Conservation (phyloP, 2,888 invertebrate species). For the Drosophila nigricruria region DNA sequence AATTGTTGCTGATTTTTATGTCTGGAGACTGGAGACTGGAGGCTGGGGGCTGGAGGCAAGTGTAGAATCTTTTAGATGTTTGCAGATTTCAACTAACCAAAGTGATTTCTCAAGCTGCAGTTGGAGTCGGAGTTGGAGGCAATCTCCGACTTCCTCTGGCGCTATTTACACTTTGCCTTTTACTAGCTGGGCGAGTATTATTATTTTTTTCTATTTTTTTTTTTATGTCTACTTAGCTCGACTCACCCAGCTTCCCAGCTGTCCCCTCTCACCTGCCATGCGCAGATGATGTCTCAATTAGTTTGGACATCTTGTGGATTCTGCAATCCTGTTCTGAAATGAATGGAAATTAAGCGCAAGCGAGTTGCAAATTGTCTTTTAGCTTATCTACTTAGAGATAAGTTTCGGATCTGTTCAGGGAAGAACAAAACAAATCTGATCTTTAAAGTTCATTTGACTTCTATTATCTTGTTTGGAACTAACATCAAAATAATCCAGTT, state of each 20-base stretch:
- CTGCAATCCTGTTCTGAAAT: constrained; percentile 14
- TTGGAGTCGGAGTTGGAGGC: background rate
- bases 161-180: constrained; percentile 70
- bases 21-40: constrained; percentile 8
- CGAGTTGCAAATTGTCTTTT: constrained; percentile 6
- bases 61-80: constrained; percentile 29
- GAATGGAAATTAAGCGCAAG: background rate
- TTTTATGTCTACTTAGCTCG: constrained; percentile 58
- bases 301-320: constrained; percentile 57
- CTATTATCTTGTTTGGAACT: background rate
- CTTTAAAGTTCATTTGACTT: constrained; percentile 10
- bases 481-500: background rate
- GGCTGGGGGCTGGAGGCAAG: constrained; percentile 5
- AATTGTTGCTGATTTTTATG: constrained; percentile 79
- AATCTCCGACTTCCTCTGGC: constrained; percentile 62
- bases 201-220: constrained; percentile 19
- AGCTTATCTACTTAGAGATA: constrained; percentile 15
- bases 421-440: constrained; percentile 1
- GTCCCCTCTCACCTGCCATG: constrained; percentile 2
- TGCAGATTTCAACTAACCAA: constrained; percentile 14
- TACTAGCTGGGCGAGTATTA: constrained; percentile 10
- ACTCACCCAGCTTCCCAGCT: constrained; percentile 12
- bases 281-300: constrained; percentile 73
- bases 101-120: background rate
- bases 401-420: constrained; percentile 2